Conservation (phyloP, 2,113 vertebrate genomes). For the Sinocyclocheilus grahami region DNA sequence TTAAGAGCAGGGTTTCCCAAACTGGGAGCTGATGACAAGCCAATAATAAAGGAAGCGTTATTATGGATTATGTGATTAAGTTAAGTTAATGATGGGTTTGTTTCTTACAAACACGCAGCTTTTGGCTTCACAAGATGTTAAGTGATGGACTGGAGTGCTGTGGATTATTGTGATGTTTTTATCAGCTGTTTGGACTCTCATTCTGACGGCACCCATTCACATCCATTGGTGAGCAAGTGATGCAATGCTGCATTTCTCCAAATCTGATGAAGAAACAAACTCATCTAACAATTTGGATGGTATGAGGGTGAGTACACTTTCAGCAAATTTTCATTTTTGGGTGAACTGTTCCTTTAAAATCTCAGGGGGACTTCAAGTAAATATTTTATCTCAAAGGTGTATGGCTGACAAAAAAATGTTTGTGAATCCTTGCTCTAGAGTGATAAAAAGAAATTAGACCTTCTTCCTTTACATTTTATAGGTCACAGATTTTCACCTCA, state of each 20-base stretch:
- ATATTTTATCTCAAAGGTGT: too few species aligned
- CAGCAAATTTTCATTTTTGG: background rate
- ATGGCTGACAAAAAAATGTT: too few species aligned
- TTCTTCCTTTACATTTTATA: background rate
- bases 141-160: too few species aligned
- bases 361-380: background rate
- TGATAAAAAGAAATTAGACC: background rate
- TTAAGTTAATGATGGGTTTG: too few species aligned
- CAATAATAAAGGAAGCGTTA: background rate
- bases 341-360: background rate
- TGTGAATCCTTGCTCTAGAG: too few species aligned
- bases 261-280: background rate
- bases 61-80: background rate
- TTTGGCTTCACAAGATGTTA: too few species aligned
- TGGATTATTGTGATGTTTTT: too few species aligned
- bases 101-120: background rate
- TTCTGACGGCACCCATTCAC: background rate
- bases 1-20: background rate
- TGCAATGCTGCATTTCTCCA: background rate
- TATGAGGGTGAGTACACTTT: background rate
- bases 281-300: background rate
- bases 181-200: background rate
- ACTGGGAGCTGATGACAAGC: background rate
- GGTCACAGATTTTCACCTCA: conserved; percentile 20
- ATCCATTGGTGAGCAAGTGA: background rate